Conservation (phyloP, 2,797 vertebrate genomes). For the Poecile montanus region DNA sequence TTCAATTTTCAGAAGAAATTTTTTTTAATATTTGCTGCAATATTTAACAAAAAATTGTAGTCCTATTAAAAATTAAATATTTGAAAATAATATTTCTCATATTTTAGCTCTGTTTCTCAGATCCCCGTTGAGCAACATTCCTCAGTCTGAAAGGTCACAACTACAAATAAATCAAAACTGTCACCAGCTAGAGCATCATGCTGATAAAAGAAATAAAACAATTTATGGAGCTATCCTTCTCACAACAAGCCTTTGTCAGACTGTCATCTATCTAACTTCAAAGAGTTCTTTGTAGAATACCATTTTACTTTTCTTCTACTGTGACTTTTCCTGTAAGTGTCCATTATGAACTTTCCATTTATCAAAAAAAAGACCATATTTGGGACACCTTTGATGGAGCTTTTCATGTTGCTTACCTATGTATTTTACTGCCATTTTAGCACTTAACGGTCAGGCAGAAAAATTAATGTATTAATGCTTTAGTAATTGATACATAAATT, state of each 20-base stretch:
- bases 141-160: conserved; percentile 4
- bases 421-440: background rate
- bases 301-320: background rate
- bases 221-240: background rate
- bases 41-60: background rate
- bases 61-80: background rate
- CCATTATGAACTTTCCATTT: background rate
- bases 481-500: background rate
- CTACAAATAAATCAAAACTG: conserved; percentile 18
- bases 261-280: background rate
- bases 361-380: background rate
- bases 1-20: background rate
- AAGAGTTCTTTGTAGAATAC: background rate
- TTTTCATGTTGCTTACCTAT: background rate
- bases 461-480: background rate
- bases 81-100: background rate
- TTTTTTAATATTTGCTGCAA: background rate
- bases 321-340: background rate
- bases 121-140: background rate
- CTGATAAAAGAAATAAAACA: conserved; percentile 26
- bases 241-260: background rate
- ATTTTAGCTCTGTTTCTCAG: background rate
- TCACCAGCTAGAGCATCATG: background rate
- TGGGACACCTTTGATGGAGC: background rate
- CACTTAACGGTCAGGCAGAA: background rate